phyloP scores from a whole-genome alignment of 2,888 invertebrate species.

The Sesia apiformis region DNA sequence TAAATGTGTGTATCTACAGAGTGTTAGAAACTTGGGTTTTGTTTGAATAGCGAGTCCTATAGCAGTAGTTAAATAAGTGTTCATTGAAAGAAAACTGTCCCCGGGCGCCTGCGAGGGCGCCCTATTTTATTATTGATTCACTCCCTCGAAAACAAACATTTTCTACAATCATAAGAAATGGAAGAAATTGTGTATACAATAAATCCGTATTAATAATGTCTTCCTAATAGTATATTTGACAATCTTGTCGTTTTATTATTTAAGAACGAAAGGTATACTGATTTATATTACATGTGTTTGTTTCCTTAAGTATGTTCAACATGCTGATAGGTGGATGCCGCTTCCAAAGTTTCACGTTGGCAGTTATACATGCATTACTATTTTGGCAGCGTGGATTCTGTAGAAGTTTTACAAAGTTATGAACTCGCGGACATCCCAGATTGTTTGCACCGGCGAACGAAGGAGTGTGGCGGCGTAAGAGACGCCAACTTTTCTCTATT shows the following conservation, averaged over 20 bases:
- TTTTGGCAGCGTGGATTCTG: conserved; percentile 24
- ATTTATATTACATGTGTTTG: too few relatives aligned
- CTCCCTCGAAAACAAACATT: conserved; percentile 19
- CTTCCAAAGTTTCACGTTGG: too few relatives aligned
- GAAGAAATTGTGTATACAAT: too few relatives aligned
- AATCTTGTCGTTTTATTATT: too few relatives aligned
- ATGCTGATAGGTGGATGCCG: too few relatives aligned
- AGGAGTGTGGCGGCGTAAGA: conserved; percentile 28
- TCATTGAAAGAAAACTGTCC: conserved; percentile 14
- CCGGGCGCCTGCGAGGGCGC: conserved; percentile 11
- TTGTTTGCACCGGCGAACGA: conserved; percentile 36
- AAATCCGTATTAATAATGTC: too few relatives aligned
- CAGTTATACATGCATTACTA: conserved; percentile 20
- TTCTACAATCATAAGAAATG: conserved; percentile 7
- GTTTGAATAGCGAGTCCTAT: conserved; percentile 22
- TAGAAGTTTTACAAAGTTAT: conserved; percentile 42
- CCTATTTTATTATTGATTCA: conserved; percentile 10
- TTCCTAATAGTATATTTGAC: too few relatives aligned
- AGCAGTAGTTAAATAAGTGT: conserved; percentile 10
- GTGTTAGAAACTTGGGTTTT: conserved; percentile 25
- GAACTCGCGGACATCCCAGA: conserved; percentile 37
- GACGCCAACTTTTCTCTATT: conserved; percentile 44
- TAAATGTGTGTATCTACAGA: neutral
- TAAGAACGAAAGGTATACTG: too few relatives aligned
- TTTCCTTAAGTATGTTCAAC: too few relatives aligned